Base-by-base conservation (phyloP, 2,888 invertebrate genomes). In the Patella depressa region DNA sequence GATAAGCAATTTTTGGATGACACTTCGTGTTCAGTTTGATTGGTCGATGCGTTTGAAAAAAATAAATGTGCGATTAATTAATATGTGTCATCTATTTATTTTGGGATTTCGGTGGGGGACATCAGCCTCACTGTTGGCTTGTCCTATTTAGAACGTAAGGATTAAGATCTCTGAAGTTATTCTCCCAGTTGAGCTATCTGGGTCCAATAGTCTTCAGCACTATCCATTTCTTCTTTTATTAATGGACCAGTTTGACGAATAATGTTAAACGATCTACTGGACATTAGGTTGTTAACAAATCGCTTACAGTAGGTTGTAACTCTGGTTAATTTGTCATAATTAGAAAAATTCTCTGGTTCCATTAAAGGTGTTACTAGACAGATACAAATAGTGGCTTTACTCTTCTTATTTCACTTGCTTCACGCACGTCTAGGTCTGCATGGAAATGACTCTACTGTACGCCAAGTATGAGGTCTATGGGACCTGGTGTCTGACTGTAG, bases 241-340 rank as follows among this genome's bases (percentile, higher is more conserved):
- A 65, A 19, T 24, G 19, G 65, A 19, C 65, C 15, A 65, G 24
- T 65, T 24, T 65, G 19, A 24, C 19, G 9, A 9, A 11, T 1
- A 15, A 2, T 65, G 24, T 65, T 24, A 24, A 24, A 3, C 24
- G 19, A 65, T 24, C 19, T 11, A 65, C 19, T 65, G 9, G 65
- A 65, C 65, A 24, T 9, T 4, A 69, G 34, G 3, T 5, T 53
- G n/a, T 69, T 17, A 9, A 73, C 19, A 53, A 69, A 77, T 29
- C 73, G 24, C 14, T 53, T 34, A 34, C 73, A 77, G 17, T 73
- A 77, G 12, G 77, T 54, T 54, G 77, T 77, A 4, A 77, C 77
- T 65, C 54, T 73, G 5, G 73, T 15, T n/a, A 77, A 54, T 73
- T 34, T 77, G 34, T 24, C 53, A 24, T 19, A 77, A 54, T 53